Percentiles rank a stretch among this genome's conserved stretches.
Conservation (phyloP, 2,888 invertebrate species). For the Azorinus chamasolen region DNA sequence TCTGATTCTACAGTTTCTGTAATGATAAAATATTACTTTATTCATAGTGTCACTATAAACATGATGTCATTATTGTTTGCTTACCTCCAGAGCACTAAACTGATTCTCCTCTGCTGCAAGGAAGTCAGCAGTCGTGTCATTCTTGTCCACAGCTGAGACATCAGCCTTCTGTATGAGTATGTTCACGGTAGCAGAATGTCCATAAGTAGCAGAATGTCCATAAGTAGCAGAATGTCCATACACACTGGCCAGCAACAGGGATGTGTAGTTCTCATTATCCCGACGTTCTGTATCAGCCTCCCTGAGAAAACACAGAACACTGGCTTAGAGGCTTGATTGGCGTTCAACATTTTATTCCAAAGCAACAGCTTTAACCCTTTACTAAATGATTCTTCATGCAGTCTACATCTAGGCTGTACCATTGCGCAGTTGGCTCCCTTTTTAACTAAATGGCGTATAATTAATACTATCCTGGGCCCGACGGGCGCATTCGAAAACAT, state of each 20-base stretch:
- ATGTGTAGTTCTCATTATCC: constrained; percentile 86
- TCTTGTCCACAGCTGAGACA: constrained; percentile 84
- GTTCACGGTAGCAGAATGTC: too few species aligned
- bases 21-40: too few species aligned
- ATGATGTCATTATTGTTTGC: neutral
- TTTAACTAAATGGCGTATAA: too few species aligned
- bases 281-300: constrained; percentile 84
- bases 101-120: constrained; percentile 86
- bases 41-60: too few species aligned
- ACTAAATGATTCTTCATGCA: neutral
- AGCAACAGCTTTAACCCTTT: neutral
- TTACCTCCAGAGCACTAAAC: constrained; percentile 81
- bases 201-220: too few species aligned
- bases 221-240: constrained; percentile 85
- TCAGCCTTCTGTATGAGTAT: constrained; percentile 83
- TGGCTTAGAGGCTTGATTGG: neutral
- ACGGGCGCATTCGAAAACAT: too few species aligned
- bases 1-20: too few species aligned
- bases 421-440: too few species aligned
- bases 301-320: constrained; percentile 59
- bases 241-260: constrained; percentile 85
- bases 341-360: neutral
- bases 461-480: too few species aligned
- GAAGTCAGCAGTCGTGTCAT: constrained; percentile 86
- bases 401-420: too few species aligned